phyloP scores from a whole-genome alignment of 2,113 vertebrate species.

The Cebus imitator region DNA sequence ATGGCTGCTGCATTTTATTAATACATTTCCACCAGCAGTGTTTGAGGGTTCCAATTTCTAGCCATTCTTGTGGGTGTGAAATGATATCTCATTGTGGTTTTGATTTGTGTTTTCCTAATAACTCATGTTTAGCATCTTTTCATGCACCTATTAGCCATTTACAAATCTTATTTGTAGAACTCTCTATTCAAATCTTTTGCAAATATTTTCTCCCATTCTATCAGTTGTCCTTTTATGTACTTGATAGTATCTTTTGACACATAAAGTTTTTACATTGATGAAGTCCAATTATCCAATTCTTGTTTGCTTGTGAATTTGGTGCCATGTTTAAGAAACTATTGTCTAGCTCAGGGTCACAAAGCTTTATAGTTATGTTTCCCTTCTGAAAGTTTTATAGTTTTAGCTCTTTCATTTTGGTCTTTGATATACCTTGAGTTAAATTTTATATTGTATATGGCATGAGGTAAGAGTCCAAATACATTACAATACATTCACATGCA shows the following conservation, averaged over 20 bases:
- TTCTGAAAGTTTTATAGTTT: constrained; percentile 5
- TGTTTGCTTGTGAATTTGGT: not conserved
- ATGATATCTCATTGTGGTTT: not conserved
- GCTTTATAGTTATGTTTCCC: not conserved
- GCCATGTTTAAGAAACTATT: not conserved
- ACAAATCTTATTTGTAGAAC: not conserved
- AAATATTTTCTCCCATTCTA: not conserved
- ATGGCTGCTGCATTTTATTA: not conserved
- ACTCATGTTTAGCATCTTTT: not conserved
- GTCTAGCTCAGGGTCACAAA: not conserved
- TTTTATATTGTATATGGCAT: not conserved
- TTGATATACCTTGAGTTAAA: not conserved
- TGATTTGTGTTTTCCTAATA: not conserved
- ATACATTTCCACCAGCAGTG: not conserved
- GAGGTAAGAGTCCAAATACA: not conserved
- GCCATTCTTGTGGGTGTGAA: not conserved
- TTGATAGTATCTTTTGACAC: not conserved
- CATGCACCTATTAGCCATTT: not conserved
- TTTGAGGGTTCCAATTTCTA: not conserved
- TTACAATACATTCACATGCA: not conserved
- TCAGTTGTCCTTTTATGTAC: not conserved
- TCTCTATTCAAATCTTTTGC: not conserved
- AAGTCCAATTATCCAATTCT: not conserved
- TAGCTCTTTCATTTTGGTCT: not conserved
- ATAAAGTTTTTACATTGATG: not conserved